These are phyloP conservation scores for Drosophila pseudotakahashii DNA, from an alignment of 2,888 invertebrate species.

Conservation along the genomic window DNA sequence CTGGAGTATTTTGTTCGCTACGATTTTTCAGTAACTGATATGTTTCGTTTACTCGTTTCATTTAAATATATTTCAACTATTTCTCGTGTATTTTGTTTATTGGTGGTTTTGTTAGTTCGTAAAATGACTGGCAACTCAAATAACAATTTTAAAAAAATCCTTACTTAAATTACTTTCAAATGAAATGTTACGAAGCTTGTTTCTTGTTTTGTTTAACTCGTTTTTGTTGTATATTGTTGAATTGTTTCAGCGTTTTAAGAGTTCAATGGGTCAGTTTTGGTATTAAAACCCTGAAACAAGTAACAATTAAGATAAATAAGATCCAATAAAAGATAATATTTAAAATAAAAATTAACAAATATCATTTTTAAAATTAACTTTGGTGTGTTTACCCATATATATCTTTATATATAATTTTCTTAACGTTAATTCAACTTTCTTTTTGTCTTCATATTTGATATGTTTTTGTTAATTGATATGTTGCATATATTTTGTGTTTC, in stretches of 20 bases:
- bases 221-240: conserved; percentile 47
- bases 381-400: conserved; percentile 62
- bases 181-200: background rate
- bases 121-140: conserved; percentile 16
- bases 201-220: background rate
- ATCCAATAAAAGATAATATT: background rate
- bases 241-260: conserved; percentile 74
- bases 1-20: conserved; percentile 54
- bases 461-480: conserved; percentile 44
- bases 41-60: conserved; percentile 49
- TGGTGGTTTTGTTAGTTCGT: conserved; percentile 23
- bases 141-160: background rate
- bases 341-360: background rate
- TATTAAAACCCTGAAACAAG: conserved; percentile 74
- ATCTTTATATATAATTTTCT: conserved; percentile 37
- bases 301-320: conserved; percentile 47
- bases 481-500: conserved; percentile 40
- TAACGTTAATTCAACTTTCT: conserved; percentile 28
- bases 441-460: conserved; percentile 32
- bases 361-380: conserved; percentile 42
- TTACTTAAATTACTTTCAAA: background rate
- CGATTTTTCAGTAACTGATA: conserved; percentile 43
- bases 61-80: conserved; percentile 42
- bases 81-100: conserved; percentile 23
- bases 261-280: conserved; percentile 72